These are phyloP conservation scores for Echiichthys vipera DNA, from an alignment of 2,797 vertebrate species.

Conservation along the genomic window DNA sequence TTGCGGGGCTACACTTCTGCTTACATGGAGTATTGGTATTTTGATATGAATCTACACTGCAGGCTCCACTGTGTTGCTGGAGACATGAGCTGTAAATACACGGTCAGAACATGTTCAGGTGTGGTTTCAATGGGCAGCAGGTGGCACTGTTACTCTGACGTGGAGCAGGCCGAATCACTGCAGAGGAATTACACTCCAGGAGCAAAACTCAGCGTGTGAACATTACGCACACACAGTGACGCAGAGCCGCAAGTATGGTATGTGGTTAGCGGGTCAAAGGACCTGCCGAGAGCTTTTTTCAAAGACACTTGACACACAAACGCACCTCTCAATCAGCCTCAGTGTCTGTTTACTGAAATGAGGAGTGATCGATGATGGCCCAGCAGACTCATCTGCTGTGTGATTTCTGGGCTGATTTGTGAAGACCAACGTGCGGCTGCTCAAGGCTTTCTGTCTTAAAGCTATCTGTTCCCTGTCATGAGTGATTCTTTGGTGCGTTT, in stretches of 20 bases:
- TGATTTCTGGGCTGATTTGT: slow-evolving; percentile 55
- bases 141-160: slow-evolving; percentile 65
- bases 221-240: slow-evolving; percentile 23
- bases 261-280: slow-evolving; percentile 44
- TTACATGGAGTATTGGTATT: slow-evolving; percentile 1
- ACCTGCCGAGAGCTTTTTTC: slow-evolving; percentile 5
- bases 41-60: slow-evolving; percentile 16
- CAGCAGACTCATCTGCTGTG: slow-evolving; percentile 33
- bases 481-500: slow-evolving; percentile 52
- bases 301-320: slow-evolving; percentile 49
- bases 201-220: slow-evolving; percentile 26
- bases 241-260: slow-evolving; percentile 21
- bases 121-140: slow-evolving; percentile 62
- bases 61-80: slow-evolving; percentile 7
- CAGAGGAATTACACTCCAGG: slow-evolving; percentile 41
- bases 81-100: slow-evolving; percentile 24
- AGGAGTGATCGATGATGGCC: slow-evolving; percentile 20
- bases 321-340: slow-evolving; percentile 44
- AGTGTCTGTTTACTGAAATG: slow-evolving; percentile 27
- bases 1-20: slow-evolving; percentile 23
- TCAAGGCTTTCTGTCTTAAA: slow-evolving; percentile 36
- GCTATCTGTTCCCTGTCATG: slow-evolving; percentile 40
- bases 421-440: slow-evolving; percentile 7
- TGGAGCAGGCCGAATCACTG: slow-evolving; percentile 46
- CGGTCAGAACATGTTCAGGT: slow-evolving; percentile 21